Evolutionary conservation across 2,888 invertebrate genomes (phyloP).

Genomic region (Torymus auratus): DNA sequence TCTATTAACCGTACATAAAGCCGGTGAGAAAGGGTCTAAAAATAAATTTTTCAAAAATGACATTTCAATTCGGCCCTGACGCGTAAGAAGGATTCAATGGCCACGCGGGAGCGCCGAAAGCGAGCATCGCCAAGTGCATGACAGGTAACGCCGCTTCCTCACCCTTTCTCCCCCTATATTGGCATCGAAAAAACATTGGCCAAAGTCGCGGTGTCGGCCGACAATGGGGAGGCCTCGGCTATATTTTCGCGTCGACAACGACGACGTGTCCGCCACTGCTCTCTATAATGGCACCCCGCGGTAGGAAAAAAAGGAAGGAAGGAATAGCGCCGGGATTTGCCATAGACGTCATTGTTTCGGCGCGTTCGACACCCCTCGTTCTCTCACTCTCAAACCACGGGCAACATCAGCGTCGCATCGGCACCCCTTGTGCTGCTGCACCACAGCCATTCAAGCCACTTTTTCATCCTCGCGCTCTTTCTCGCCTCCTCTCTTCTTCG

Average conservation of each 20-base stretch:
- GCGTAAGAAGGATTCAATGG: slow-evolving; percentile 24
- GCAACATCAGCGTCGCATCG: background rate
- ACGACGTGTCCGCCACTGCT: slow-evolving; percentile 67
- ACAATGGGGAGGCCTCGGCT: slow-evolving; percentile 57
- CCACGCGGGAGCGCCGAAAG: background rate
- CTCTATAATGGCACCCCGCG: slow-evolving; percentile 73
- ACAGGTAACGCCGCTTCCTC: slow-evolving; percentile 35
- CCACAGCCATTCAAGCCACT: slow-evolving; percentile 71
- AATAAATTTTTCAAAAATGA: too few species aligned
- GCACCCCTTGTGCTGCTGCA: slow-evolving; percentile 59
- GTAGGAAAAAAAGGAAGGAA: slow-evolving; percentile 55
- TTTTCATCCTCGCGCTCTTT: slow-evolving; percentile 69
- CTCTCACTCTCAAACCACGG: slow-evolving; percentile 66
- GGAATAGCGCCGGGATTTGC: slow-evolving; percentile 70
- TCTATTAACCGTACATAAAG: too few species aligned
- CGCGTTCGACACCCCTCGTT: slow-evolving; percentile 62
- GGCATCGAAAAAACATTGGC: slow-evolving; percentile 26
- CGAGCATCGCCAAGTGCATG: slow-evolving; percentile 22
- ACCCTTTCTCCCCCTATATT: background rate
- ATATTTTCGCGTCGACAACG: slow-evolving; percentile 72
- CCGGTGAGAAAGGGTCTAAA: too few species aligned
- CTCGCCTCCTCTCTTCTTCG: slow-evolving; percentile 35
- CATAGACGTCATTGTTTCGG: slow-evolving; percentile 75
- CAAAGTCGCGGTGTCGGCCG: slow-evolving; percentile 13
- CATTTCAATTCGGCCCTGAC: too few species aligned